Evolutionary conservation across 2,888 invertebrate species (phyloP).

Genomic region (Synanthedon vespiformis): DNA sequence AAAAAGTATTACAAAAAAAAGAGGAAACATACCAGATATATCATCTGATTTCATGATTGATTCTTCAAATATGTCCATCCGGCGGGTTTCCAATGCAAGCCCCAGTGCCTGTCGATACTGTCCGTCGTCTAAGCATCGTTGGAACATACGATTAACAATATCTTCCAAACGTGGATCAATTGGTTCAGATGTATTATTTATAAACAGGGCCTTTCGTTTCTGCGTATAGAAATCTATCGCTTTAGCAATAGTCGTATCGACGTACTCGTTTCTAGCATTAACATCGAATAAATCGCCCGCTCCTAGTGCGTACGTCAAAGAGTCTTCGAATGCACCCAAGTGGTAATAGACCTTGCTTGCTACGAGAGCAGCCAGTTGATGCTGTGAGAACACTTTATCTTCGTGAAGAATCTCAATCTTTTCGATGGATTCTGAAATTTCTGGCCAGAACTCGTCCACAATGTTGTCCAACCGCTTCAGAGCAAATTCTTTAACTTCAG

Average conservation of each 20-base stretch:
- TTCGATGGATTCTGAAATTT: slow-evolving; percentile 97
- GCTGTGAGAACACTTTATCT: slow-evolving; percentile 88
- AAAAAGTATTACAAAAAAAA: neutral
- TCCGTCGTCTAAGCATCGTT: slow-evolving; percentile 92
- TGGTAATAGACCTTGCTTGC: slow-evolving; percentile 99
- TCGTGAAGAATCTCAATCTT: slow-evolving; percentile 98
- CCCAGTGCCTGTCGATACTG: slow-evolving; percentile 97
- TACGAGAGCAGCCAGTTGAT: slow-evolving; percentile 94
- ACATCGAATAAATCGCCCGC: slow-evolving; percentile 96
- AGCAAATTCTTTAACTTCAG: slow-evolving; percentile 94
- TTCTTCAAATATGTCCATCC: slow-evolving; percentile 96
- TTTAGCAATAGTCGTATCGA: slow-evolving; percentile 96
- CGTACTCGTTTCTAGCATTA: slow-evolving; percentile 93
- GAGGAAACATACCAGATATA: slow-evolving; percentile 67
- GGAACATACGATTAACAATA: slow-evolving; percentile 97
- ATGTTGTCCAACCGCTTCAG: slow-evolving; percentile 92
- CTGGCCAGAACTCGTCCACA: slow-evolving; percentile 98
- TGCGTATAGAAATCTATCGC: slow-evolving; percentile 97
- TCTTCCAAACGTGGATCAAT: slow-evolving; percentile 89
- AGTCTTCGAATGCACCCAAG: slow-evolving; percentile 96
- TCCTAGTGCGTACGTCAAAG: slow-evolving; percentile 95
- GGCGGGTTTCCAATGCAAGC: slow-evolving; percentile 93
- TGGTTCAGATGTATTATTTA: slow-evolving; percentile 75
- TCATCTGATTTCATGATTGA: slow-evolving; percentile 94
- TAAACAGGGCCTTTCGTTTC: slow-evolving; percentile 80